Conservation (phyloP, 2,113 vertebrate species). For the Ptilorrhoa leucosticta region DNA sequence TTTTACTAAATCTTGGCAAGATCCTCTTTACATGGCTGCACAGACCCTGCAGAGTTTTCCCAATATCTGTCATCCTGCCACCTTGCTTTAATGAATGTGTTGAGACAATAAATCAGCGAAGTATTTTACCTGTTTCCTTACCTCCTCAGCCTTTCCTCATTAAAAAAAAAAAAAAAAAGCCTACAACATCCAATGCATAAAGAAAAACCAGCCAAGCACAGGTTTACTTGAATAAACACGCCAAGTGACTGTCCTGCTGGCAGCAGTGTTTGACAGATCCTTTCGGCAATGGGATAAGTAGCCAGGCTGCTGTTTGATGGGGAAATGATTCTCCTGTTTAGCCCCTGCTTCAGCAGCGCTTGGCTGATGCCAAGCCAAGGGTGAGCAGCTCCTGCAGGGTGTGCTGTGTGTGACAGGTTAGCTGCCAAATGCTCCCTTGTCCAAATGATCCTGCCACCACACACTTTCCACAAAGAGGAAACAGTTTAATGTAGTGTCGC, state of each 20-base stretch:
- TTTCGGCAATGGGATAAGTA: constrained; percentile 61
- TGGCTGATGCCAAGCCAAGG: constrained; percentile 68
- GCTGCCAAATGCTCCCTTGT: constrained; percentile 87
- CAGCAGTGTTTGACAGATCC: background rate
- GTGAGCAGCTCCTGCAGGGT: constrained; percentile 74
- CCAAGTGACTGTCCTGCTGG: background rate
- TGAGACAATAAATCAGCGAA: background rate
- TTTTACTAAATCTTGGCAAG: background rate
- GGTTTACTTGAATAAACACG: constrained; percentile 2
- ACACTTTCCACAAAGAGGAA: constrained; percentile 79
- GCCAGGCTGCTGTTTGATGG: constrained; percentile 66
- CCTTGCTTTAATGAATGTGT: background rate
- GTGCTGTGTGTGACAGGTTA: constrained; percentile 74
- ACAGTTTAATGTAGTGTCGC: constrained; percentile 74
- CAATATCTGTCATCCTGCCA: background rate
- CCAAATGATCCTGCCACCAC: constrained; percentile 79
- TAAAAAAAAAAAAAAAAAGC: background rate
- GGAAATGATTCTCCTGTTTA: constrained; percentile 83
- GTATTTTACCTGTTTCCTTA: constrained; percentile 16
- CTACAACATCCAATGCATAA: background rate
- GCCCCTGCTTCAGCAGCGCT: constrained; percentile 71
- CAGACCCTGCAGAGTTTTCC: background rate
- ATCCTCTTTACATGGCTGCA: background rate
- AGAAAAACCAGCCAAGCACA: background rate
- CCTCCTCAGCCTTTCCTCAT: background rate